phyloP scores from a whole-genome alignment of 2,888 invertebrate species.

The Ctena decussata region DNA sequence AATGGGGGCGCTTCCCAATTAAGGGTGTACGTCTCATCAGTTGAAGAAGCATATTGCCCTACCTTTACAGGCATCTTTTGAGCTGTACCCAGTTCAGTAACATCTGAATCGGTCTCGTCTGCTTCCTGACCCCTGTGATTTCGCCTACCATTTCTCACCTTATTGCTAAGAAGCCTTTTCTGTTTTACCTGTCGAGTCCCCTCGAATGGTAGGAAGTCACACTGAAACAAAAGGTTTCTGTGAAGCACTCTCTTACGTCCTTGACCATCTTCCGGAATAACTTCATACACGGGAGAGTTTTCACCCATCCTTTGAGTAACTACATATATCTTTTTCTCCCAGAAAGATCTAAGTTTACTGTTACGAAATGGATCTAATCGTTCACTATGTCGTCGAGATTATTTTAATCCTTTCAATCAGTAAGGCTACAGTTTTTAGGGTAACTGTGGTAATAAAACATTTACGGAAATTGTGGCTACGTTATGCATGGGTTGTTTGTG shows the following conservation, averaged over 20 bases:
- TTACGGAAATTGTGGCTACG: too few species aligned
- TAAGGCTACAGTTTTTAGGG: too few species aligned
- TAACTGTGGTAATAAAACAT: too few species aligned
- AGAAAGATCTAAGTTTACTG: neutral
- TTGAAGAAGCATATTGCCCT: neutral
- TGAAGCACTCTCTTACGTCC: neutral
- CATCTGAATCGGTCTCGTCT: neutral
- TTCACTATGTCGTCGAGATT: too few species aligned
- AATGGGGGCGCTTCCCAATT: neutral
- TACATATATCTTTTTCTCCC: neutral
- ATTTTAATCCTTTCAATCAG: too few species aligned
- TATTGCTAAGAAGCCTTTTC: constrained; percentile 6
- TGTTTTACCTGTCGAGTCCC: neutral
- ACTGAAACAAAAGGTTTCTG: neutral
- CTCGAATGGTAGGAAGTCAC: neutral
- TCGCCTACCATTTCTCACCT: neutral
- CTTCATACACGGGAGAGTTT: neutral
- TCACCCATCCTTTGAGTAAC: neutral
- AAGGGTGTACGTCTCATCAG: neutral
- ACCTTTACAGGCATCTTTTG: neutral
- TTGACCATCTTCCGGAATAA: neutral
- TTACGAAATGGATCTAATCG: too few species aligned
- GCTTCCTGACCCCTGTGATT: neutral
- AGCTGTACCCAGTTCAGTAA: neutral
- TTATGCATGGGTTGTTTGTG: too few species aligned